phyloP scores from a whole-genome alignment of 2,797 vertebrate species.

The Sebastes reedi region DNA sequence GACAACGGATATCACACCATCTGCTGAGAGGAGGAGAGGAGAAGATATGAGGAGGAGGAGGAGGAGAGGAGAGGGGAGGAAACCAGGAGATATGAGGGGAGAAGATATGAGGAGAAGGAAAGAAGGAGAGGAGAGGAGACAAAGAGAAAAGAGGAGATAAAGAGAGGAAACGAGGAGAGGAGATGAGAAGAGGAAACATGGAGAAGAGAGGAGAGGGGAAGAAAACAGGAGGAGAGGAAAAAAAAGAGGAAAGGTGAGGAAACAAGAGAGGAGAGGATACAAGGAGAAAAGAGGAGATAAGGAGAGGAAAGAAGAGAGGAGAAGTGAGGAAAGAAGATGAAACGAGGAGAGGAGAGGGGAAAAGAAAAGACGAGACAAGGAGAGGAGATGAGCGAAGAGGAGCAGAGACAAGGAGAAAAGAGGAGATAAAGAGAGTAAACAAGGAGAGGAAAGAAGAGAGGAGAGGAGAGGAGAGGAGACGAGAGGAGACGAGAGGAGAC shows the following conservation, averaged over 20 bases:
- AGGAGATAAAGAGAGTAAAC: neutral
- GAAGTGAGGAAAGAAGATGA: rapidly evolving
- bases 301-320: neutral
- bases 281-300: neutral
- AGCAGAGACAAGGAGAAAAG: neutral
- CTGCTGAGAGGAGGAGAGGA: slow-evolving; percentile 58
- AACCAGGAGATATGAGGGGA: too few species aligned
- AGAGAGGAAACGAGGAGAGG: neutral
- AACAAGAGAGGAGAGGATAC: neutral
- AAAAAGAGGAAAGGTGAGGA: neutral
- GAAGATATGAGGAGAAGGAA: neutral
- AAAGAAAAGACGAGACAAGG: neutral
- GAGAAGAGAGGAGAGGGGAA: neutral
- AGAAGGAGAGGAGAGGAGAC: neutral
- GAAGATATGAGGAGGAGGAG: slow-evolving; percentile 3
- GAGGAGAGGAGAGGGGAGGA: neutral
- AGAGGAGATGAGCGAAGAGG: neutral
- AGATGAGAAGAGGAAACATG: neutral
- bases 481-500: too few species aligned
- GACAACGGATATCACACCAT: slow-evolving; percentile 75
- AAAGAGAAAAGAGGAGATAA: neutral
- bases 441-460: neutral
- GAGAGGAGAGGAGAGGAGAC: neutral
- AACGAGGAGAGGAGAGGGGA: neutral
- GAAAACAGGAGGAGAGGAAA: neutral